Base-by-base conservation (phyloP, 2,888 invertebrate species). In the Agrochola circellaris region DNA sequence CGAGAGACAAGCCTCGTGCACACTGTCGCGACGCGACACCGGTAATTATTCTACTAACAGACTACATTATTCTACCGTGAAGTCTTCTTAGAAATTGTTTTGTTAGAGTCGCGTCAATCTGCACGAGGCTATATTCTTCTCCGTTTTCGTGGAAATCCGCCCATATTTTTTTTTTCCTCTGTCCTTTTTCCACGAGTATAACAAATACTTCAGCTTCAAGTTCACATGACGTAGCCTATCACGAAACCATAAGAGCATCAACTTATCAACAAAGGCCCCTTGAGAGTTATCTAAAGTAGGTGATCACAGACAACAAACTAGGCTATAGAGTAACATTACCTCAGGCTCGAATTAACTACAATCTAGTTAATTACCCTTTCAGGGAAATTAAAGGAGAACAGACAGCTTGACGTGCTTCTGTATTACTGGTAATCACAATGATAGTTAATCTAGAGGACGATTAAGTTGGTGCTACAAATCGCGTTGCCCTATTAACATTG, bases 261-360 rank as follows among this genome's bases (percentile, higher is more conserved):
- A 54, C 11, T 71, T 68, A 81, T 75, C 72, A 48, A n/a, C 34
- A 17, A n/a, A 3, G 23, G n/a, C 26, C 34, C 58, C 8, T 64
- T 70, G 38, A 80, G 30, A 66, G 34, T 71, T 54, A 71, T 85
- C 85, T 69, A 4, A 54, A 69, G 72, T 72, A 79, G 45, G 56
- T 73, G 20, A 34, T 71, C 23, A 73, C 9, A 54, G 17, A 60
- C 61, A 54, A 51, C n/a, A 38, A 51, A 64, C 64, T n/a, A 34
- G n/a, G 48, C 75, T 81, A 75, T 64, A n/a, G 73, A 42, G 73
- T 51, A 42, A 45, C 51, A 67, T 62, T 54, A 54, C 48, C 58
- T 60, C 72, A 72, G 17, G 72, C 64, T 56, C 64, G 11, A 67
- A 64, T 34, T 7, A 60, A 62, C 30, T 60, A 62, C 34, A 56